These are phyloP conservation scores for Philopedon plagiatum DNA, from an alignment of 2,888 invertebrate genomes.

Conservation along the genomic window DNA sequence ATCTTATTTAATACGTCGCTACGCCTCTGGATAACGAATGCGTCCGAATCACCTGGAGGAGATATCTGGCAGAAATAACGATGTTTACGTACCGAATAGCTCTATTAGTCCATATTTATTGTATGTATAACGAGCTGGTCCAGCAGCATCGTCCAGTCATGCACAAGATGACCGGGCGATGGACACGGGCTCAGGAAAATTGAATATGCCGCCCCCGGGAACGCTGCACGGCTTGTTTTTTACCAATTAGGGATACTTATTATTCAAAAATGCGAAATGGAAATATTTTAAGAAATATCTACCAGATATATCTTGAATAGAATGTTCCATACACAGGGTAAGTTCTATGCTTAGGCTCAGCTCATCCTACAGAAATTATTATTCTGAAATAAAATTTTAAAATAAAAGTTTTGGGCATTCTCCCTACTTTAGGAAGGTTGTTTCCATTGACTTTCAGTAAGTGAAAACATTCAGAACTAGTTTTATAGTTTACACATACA, in stretches of 20 bases:
- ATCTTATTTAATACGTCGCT: background rate
- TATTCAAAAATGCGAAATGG: slow-evolving; percentile 39
- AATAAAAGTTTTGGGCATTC: too few relatives aligned
- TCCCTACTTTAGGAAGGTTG: too few relatives aligned
- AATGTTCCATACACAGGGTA: too few relatives aligned
- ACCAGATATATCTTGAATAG: too few relatives aligned
- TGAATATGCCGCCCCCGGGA: slow-evolving; percentile 37
- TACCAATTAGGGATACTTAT: slow-evolving; percentile 42
- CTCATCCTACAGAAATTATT: too few relatives aligned
- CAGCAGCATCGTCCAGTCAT: slow-evolving; percentile 40
- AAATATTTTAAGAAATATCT: slow-evolving; percentile 18
- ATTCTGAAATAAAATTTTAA: too few relatives aligned
- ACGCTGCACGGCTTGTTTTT: slow-evolving; percentile 35
- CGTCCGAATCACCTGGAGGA: slow-evolving; percentile 57
- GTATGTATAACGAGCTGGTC: slow-evolving; percentile 63
- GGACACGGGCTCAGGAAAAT: slow-evolving; percentile 35
- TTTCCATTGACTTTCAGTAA: too few relatives aligned
- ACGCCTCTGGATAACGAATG: slow-evolving; percentile 53
- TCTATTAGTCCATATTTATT: slow-evolving; percentile 68
- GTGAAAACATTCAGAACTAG: too few relatives aligned
- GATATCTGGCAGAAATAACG: slow-evolving; percentile 66
- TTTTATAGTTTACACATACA: too few relatives aligned
- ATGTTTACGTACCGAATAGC: slow-evolving; percentile 66
- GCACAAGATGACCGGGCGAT: slow-evolving; percentile 42
- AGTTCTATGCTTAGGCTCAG: too few relatives aligned